These are phyloP conservation scores for Tribolium madens DNA, from an alignment of 1,140 invertebrate genomes.

Conservation along the genomic window DNA sequence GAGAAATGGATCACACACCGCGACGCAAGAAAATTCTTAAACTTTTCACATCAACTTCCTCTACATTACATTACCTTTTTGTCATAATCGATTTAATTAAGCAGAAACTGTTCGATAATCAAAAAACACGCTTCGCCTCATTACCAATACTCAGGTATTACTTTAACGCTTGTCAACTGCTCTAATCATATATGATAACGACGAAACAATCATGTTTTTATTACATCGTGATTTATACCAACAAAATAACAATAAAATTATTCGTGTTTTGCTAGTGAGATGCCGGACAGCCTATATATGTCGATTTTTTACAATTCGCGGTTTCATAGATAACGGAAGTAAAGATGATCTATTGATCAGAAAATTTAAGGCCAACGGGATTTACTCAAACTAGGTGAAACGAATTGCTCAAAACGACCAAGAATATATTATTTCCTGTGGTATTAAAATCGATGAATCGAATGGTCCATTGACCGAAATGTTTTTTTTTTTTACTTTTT, in stretches of 20 bases:
- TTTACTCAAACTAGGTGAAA: conserved; percentile 1
- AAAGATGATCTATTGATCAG: not conserved
- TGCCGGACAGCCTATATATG: too few species aligned
- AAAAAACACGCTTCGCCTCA: not conserved
- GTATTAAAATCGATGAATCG: not conserved
- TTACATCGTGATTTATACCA: not conserved
- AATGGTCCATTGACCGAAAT: conserved; percentile 2
- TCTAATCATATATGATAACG: not conserved
- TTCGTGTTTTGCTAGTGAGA: too few species aligned
- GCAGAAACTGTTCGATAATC: not conserved
- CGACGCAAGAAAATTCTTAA: conserved; percentile 2
- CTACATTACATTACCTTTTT: not conserved
- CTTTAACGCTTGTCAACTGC: not conserved
- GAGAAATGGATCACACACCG: conserved; percentile 23
- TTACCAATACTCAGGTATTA: not conserved
- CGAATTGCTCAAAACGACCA: not conserved
- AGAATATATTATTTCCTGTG: not conserved
- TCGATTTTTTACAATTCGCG: not conserved
- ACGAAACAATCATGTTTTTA: not conserved
- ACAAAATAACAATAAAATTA: not conserved
- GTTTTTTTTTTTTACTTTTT: not conserved
- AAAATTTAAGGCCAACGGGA: not conserved
- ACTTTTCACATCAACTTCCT: not conserved
- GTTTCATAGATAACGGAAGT: not conserved
- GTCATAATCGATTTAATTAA: not conserved